Base-by-base conservation (phyloP, 37 sponge, comb jelly and placozoan genomes). In the Beroe forskalii region DNA sequence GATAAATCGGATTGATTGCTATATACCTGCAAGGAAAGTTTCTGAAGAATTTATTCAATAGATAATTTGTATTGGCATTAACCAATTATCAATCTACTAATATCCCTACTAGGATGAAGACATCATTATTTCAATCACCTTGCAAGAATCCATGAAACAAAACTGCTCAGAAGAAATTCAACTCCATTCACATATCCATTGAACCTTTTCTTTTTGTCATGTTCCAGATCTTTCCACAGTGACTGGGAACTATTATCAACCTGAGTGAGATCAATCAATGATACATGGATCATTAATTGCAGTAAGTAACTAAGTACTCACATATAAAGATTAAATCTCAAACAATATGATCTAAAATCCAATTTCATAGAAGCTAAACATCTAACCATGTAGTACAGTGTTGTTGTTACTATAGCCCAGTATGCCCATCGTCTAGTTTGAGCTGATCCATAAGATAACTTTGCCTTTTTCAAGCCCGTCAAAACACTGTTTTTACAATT, bases 181-280 rank as follows among this genome's bases (percentile, higher is more conserved):
- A 44, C 55, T n/a, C 86, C 86, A 80, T 33, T 80, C 0, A 80
- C 86, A 80, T 80, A 80, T 42, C 86, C 86, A 80, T 80, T 80
- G 44, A 24, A 44, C n/a, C 86, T 43, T 30, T 80, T 80, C 4
- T 17, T 43, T 25, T 44, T 80, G 1, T 25, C 55, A 80, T 41
- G 43, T 38, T 80, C 86, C 25, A 80, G 4, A 27, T 80, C 86
- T 44, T 80, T 80, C 86, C 86, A 80, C 25, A 80, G 31, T 23
- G 86, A 80, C 48, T 80, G 86, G 6, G 86, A 2, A 43, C 55
- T 80, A 23, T 80, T 80, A 3, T 48, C 86, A 80, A 80, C 86
- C 86, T 80, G 31, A n/a, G n/a, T n/a, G n/a, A n/a, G n/a, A n/a
- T n/a, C n/a, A n/a, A n/a, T n/a, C n/a, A n/a, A n/a, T n/a, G n/a